Evolutionary conservation across 2,888 invertebrate genomes (phyloP), one percentile per base, ranked within the genome.

Genomic region (Lithosia quadra): DNA sequence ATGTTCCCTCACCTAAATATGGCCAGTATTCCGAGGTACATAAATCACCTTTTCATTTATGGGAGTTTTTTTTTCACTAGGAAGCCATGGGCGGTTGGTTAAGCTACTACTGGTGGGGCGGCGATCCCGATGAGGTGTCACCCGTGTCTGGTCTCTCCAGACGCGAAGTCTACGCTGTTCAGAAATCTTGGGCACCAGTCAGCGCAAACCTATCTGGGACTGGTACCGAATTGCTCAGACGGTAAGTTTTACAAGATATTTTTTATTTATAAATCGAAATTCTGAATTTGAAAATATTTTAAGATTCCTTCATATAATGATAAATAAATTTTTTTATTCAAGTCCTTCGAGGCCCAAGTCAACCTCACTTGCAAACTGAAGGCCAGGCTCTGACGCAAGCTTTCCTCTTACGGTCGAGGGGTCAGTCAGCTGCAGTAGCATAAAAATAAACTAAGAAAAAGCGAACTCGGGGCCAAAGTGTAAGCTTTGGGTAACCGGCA

Each of bases 31-130:
- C n/a, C 9, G 2, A n/a, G n/a, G 9, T 0, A 49, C 2, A n/a
- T 49, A n/a, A 8, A 49, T 1, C 49, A 49, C 18, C 18, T n/a
- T 49, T 49, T 49, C n/a, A 28, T 55, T 55, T 57, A 39, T 8
- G 11, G n/a, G 9, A 33, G 3, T 15, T 18, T 60, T 34, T 33
- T 55, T 62, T 28, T 57, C 11, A 5, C 0, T 84, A 92, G 92
- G 76, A 81, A 53, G 84, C 81, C 72, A 95, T 95, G 95, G 95
- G 95, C 68, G 84, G 90, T 65, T 91, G 91, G 91, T 74, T 94
- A 73, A 94, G 91, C 83, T 91, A 91, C 79, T 75, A 94, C 58
- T 94, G 93, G 94, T 92, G 92, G 90, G 92, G 92, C 11, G 91
- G 91, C 2, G 88, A 92, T 80, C 93, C 93, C 8, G 93, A 94